phyloP scores from a whole-genome alignment of 2,797 vertebrate genomes.

The Leuciscus waleckii region DNA sequence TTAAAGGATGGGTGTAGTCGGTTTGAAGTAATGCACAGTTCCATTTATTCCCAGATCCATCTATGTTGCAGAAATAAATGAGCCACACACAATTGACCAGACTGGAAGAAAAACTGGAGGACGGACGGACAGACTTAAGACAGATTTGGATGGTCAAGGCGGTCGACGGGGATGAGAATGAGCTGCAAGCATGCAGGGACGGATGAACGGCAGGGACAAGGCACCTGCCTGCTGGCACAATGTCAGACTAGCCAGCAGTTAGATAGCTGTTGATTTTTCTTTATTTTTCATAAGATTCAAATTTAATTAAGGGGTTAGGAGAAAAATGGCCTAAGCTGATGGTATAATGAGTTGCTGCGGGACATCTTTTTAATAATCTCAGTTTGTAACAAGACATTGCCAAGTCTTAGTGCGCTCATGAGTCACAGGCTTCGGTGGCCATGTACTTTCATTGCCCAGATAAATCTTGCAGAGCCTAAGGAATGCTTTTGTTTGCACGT shows the following conservation, averaged over 20 bases:
- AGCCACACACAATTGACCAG: conserved; percentile 6
- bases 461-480: conserved; percentile 74
- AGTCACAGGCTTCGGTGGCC: conserved; percentile 65
- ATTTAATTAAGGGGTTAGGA: conserved; percentile 81
- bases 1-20: conserved; percentile 35
- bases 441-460: conserved; percentile 66
- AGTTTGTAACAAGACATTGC: conserved; percentile 81
- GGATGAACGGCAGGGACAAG: conserved; percentile 63
- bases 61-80: conserved; percentile 24
- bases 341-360: conserved; percentile 81
- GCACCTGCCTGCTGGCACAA: conserved; percentile 74
- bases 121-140: conserved; percentile 15
- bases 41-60: conserved; percentile 33
- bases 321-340: conserved; percentile 77
- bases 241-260: conserved; percentile 71
- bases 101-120: not conserved
- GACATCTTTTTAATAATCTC: conserved; percentile 81
- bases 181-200: conserved; percentile 48
- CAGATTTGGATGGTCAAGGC: not conserved
- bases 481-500: conserved; percentile 64
- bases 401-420: conserved; percentile 72
- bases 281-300: conserved; percentile 77
- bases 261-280: conserved; percentile 75
- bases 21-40: conserved; percentile 26
- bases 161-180: conserved; percentile 56